phyloP scores from a whole-genome alignment of 2,113 vertebrate species.

The Dermatemys mawii region DNA sequence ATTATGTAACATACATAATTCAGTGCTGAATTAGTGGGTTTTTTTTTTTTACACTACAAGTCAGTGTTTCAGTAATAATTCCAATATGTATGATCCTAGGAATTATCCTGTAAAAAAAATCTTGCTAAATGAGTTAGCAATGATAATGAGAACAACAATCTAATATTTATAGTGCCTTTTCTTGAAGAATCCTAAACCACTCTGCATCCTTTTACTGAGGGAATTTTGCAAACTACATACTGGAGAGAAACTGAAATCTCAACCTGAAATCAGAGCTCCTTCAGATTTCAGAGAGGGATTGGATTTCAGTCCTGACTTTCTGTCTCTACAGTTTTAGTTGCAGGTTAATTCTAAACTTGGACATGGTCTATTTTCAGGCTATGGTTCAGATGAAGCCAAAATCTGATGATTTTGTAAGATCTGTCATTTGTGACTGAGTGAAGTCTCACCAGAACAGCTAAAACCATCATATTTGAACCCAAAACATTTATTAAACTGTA shows the following conservation, averaged over 20 bases:
- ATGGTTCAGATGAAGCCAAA: background rate
- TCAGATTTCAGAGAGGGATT: background rate
- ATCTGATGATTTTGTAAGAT: background rate
- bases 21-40: background rate
- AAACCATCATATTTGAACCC: background rate
- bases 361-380: background rate
- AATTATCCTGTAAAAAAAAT: background rate
- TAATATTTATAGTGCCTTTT: background rate
- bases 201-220: background rate
- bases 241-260: background rate
- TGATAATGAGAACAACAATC: background rate
- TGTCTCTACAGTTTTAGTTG: background rate
- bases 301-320: background rate
- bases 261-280: background rate
- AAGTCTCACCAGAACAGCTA: background rate
- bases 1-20: constrained; percentile 13
- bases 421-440: background rate
- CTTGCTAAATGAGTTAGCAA: background rate
- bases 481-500: background rate
- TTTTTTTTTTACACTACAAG: background rate
- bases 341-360: background rate
- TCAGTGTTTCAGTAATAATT: background rate
- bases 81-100: background rate
- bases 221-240: background rate
- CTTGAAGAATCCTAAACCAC: background rate